Evolutionary conservation across 2,113 vertebrate species (phyloP), one percentile per base, ranked within the genome.

Genomic region (Amphiprion ocellaris): DNA sequence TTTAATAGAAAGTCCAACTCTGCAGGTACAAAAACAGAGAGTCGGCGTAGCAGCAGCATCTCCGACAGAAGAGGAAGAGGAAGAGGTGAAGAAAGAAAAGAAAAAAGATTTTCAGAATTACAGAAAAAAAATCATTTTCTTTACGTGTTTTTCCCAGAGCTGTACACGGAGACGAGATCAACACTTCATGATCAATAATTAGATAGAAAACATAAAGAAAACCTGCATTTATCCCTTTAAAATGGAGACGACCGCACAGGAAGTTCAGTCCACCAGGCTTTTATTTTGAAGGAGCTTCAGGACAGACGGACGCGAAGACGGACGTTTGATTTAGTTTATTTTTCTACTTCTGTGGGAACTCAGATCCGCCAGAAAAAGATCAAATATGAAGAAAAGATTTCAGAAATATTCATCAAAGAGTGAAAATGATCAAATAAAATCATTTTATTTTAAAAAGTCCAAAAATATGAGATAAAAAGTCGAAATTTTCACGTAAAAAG

Each of bases 1-100:
- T 92, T 93, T 80, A 55, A 84, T 92, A 92, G 53, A 93, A 93
- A 93, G 81, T 84, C 84, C 85, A 83, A 77, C 85, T 89, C 85
- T 79, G 84, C 79, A 83, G 84, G 68, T 90, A 91, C 52, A 90
- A 92, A 90, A 92, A 87, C 79, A 83, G 81, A 89, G 87, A 88
- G 89, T 66, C 72, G 84, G 84, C 10, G 63, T 62, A 86, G 90
- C 91, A 91, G 90, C 90, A 87, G 69, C 65, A 49, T 65, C 24
- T 68, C 71, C 77, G 69, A 89, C 73, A 69, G 78, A 72, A 11
- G 28, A 53, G 1, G 61, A 52, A 61, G 54, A 73, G 15, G 55
- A 58, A 9, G 21, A 53, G 28, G 26, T 26, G 37, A 62, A 71
- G 55, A 76, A 61, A 39, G 68, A 24, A 80, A 52, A 69, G 74